phyloP scores from a whole-genome alignment of 2,797 vertebrate genomes.

The Malurus splendens region DNA sequence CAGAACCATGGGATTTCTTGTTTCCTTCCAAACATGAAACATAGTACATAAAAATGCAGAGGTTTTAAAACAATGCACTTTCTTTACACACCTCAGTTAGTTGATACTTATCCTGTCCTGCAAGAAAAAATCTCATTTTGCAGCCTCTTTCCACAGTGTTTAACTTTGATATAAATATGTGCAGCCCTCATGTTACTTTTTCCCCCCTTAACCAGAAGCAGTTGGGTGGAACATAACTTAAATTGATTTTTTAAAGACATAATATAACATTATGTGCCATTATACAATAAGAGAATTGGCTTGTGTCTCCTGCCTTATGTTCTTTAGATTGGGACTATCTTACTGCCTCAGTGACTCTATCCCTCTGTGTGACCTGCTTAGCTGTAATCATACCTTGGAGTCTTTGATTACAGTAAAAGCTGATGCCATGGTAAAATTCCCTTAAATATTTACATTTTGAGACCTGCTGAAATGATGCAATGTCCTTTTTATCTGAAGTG shows the following conservation, averaged over 20 bases:
- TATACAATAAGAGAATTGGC: neutral
- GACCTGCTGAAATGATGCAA: slow-evolving; percentile 70
- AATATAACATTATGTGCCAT: neutral
- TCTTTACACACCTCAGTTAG: neutral
- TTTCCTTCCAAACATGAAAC: neutral
- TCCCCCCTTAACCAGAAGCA: neutral
- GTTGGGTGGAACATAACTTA: neutral
- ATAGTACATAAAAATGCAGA: neutral
- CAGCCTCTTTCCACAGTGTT: neutral
- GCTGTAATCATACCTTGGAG: slow-evolving; percentile 30
- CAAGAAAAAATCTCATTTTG: slow-evolving; percentile 9
- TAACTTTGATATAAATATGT: neutral
- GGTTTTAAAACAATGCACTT: neutral
- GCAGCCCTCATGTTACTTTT: neutral
- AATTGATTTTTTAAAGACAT: neutral
- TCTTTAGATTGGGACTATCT: neutral
- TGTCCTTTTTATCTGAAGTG: slow-evolving; percentile 48
- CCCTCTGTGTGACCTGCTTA: neutral
- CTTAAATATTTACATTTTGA: slow-evolving; percentile 58
- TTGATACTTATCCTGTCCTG: neutral
- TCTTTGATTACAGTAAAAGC: slow-evolving; percentile 63
- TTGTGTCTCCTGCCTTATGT: neutral
- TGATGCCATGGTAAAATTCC: slow-evolving; percentile 50
- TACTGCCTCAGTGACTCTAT: neutral
- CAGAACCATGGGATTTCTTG: neutral